Conservation (phyloP, 2,113 vertebrate genomes). For the Oreocharis arfaki region DNA sequence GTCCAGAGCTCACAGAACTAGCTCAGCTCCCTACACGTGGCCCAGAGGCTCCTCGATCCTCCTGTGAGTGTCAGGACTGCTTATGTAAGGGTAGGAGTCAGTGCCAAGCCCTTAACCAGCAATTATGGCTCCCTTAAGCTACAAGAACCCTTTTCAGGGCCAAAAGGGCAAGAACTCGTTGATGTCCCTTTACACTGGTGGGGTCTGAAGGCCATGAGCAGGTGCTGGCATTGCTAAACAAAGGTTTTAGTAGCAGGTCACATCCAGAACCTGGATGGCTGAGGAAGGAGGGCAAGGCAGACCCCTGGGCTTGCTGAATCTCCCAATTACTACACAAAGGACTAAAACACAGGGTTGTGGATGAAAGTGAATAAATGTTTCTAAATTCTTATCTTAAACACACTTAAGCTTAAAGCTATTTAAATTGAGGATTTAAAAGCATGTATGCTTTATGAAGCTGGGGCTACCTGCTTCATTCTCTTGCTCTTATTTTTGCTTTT, state of each 20-base stretch:
- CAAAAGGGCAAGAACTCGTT: not conserved
- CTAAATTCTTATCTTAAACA: slow-evolving; percentile 83
- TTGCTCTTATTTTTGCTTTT: slow-evolving; percentile 91
- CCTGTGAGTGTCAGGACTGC: not conserved
- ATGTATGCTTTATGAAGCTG: slow-evolving; percentile 69
- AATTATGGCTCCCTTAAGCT: not conserved
- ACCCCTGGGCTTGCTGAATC: slow-evolving; percentile 68
- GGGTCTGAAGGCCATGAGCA: slow-evolving; percentile 63
- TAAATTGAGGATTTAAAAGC: slow-evolving; percentile 78
- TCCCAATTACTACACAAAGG: slow-evolving; percentile 84
- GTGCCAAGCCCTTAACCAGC: not conserved
- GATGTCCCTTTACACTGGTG: not conserved
- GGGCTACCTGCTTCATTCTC: slow-evolving; percentile 81
- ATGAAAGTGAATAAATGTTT: slow-evolving; percentile 89
- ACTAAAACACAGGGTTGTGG: slow-evolving; percentile 73
- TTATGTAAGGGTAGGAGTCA: not conserved
- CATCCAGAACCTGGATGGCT: slow-evolving; percentile 55
- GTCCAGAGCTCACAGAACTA: not conserved
- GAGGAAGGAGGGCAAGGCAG: slow-evolving; percentile 66
- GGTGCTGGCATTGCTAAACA: slow-evolving; percentile 80
- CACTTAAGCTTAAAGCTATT: slow-evolving; percentile 79
- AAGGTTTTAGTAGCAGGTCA: slow-evolving; percentile 83
- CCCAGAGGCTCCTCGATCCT: not conserved
- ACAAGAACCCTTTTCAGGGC: not conserved
- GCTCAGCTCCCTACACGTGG: not conserved